Evolutionary conservation across 2,797 vertebrate species (phyloP).

Genomic region (Manis javanica): DNA sequence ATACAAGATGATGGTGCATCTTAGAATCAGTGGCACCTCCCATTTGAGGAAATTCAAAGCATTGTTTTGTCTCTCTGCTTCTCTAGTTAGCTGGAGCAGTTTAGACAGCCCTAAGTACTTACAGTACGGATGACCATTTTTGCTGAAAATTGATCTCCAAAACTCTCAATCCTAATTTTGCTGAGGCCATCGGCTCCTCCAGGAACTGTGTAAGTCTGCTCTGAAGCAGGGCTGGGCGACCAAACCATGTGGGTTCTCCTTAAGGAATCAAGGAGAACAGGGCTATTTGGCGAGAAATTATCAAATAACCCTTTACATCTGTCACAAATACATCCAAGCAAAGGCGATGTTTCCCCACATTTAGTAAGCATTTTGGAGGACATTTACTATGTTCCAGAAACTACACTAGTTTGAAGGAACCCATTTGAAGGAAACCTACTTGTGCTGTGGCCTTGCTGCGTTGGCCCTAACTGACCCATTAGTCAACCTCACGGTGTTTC

Average conservation of each 20-base stretch:
- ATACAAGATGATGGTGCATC: not conserved
- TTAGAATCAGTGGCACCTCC: not conserved
- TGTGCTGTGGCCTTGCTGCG: not conserved
- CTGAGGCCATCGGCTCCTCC: not conserved
- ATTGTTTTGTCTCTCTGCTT: slow-evolving; percentile 10
- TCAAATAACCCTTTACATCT: not conserved
- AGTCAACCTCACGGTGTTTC: not conserved
- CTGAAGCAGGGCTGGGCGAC: not conserved
- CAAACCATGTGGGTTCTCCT: not conserved
- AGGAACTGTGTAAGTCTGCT: not conserved
- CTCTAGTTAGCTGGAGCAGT: not conserved
- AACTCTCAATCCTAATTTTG: not conserved
- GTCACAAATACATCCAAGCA: not conserved
- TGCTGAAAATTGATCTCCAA: not conserved
- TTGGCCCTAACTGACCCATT: not conserved
- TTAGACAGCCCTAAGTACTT: not conserved
- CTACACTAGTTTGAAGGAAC: not conserved
- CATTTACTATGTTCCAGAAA: not conserved
- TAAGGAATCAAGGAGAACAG: not conserved
- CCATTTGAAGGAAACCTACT: slow-evolving; percentile 10
- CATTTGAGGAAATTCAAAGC: not conserved
- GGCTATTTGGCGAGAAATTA: not conserved
- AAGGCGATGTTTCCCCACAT: not conserved
- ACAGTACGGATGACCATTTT: not conserved
- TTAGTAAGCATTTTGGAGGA: not conserved